Conservation (phyloP, 2,888 invertebrate species). For the Ochropleura leucogaster region DNA sequence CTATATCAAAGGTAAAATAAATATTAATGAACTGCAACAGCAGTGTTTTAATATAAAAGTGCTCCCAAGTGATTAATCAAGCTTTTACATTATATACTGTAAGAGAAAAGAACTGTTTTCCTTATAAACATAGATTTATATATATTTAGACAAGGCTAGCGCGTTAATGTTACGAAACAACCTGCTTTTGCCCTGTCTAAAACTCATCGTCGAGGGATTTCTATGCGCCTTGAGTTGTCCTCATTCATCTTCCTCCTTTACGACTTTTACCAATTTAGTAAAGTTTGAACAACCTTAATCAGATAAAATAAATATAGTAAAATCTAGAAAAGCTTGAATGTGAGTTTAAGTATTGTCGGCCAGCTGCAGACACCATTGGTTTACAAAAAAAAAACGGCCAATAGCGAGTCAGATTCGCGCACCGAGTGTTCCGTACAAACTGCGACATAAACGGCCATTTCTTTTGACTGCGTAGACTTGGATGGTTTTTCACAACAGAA, state of each 20-base stretch:
- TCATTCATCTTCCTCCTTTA: constrained; percentile 28
- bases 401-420: too few species aligned
- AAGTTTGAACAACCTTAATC: constrained; percentile 16
- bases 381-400: too few species aligned
- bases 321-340: not conserved
- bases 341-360: too few species aligned
- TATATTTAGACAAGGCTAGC: not conserved
- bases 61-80: too few species aligned
- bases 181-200: not conserved
- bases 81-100: not conserved
- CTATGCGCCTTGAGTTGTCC: constrained; percentile 19
- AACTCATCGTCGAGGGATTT: constrained; percentile 26
- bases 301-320: not conserved
- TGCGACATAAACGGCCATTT: too few species aligned
- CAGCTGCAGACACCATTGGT: too few species aligned
- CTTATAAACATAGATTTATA: not conserved
- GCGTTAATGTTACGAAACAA: not conserved
- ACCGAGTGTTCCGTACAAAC: too few species aligned
- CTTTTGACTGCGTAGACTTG: too few species aligned
- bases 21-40: too few species aligned
- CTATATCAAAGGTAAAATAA: too few species aligned
- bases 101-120: not conserved
- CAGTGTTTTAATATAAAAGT: too few species aligned
- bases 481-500: too few species aligned
- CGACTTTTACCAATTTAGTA: constrained; percentile 7